A percentile compares a stretch with the other conserved stretches of the same genome.
These are phyloP conservation scores for Leuciscus idus DNA, from an alignment of 2,113 vertebrate genomes.

Conservation along the genomic window DNA sequence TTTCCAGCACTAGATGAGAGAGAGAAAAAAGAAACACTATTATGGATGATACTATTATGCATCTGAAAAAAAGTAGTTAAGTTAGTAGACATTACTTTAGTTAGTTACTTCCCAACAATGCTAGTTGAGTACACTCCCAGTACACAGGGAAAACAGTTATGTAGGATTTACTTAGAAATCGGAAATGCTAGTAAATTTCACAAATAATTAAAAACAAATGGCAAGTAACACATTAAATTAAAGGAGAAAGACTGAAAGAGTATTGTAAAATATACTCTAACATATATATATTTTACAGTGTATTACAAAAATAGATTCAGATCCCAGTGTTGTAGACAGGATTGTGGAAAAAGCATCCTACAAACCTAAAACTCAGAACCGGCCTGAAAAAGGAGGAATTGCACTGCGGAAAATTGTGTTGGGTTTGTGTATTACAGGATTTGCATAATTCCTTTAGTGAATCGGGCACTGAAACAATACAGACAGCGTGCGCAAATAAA, in stretches of 20 bases:
- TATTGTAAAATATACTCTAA: too few species aligned
- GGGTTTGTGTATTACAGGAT: neutral
- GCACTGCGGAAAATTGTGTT: neutral
- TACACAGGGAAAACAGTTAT: neutral
- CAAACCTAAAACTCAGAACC: neutral
- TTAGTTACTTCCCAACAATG: neutral
- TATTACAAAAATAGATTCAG: neutral
- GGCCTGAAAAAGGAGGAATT: neutral
- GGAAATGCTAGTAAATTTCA: too few species aligned
- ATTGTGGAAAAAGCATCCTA: neutral
- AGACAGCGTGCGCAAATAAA: neutral
- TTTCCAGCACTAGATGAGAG: neutral
- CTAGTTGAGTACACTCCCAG: neutral
- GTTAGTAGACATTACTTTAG: too few species aligned
- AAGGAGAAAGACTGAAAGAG: too few species aligned
- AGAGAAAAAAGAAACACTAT: neutral
- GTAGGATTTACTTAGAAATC: too few species aligned
- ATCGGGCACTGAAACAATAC: neutral
- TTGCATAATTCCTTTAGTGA: slow-evolving; percentile 14
- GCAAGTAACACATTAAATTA: too few species aligned
- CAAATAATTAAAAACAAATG: too few species aligned
- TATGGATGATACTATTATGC: neutral
- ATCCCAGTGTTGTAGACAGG: neutral
- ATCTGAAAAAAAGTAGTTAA: neutral
- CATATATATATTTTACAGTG: too few species aligned